Base-by-base conservation (phyloP, 2,888 invertebrate genomes). In the Cryptocephalus primarius region DNA sequence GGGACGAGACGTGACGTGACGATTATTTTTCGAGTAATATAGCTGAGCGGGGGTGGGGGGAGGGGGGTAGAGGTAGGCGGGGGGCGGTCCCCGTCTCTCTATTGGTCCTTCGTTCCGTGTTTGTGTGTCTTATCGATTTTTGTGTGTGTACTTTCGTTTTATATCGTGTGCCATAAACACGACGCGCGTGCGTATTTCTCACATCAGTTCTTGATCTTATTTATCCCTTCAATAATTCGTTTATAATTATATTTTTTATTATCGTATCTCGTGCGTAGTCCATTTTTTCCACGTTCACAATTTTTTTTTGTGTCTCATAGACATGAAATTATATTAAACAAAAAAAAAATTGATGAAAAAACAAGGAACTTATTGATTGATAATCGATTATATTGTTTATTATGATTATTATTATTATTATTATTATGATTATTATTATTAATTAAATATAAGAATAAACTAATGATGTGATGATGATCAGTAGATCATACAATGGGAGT, bases 401-500 rank as follows among this genome's bases (percentile, higher is more conserved):
- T 22, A 22, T 22, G 2, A 22, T 22, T 69, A 69, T 67, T 69
- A 68, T 69, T 69, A 66, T n/a, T n/a, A n/a, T n/a, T n/a, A n/a
- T 22, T 22, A 22, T 22, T 22, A 22, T 22, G 68, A 69, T 67
- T 69, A 68, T 69, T 69, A 66, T 68, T 67, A 67, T 69, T 69
- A 67, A 69, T 69, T 69, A 66, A 66, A 63, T 65, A 67, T 68
- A 68, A 67, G 65, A 66, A 68, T 69, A 68, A 70, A 70, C 69
- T 80, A 79, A 79, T 79, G 78, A 79, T 79, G 80, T 80, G 79
- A 80, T 79, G 70, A 79, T 77, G 79, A 78, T 79, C 79, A 74
- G 74, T 76, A 64, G 79, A 80, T 79, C 80, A 77, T 78, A 65
- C 65, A 67, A 69, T 62, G 65, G 65, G 63, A 22, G 22, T 22